phyloP scores from a whole-genome alignment of 2,888 invertebrate genomes.

The Steinernema scapterisci region DNA sequence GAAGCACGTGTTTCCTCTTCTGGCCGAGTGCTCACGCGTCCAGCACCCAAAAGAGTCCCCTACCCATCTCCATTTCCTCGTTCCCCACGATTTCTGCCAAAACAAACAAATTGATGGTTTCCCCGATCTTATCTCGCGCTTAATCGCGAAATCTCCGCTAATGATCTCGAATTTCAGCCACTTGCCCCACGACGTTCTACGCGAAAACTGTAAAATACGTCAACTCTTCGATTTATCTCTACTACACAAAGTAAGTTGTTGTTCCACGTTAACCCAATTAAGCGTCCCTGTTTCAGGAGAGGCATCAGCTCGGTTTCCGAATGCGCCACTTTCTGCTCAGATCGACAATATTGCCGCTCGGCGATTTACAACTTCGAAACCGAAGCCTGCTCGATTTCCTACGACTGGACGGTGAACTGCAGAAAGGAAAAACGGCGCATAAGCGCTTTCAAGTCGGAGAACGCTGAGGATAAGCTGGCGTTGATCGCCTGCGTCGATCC shows the following conservation, averaged over 20 bases:
- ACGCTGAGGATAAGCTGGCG: conserved; percentile 41
- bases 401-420: conserved; percentile 55
- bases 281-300: conserved; percentile 45
- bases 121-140: no score
- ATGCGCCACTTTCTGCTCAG: conserved; percentile 62
- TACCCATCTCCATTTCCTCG: no score
- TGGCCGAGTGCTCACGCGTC: no score
- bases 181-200: conserved; percentile 54
- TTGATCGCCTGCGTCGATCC: conserved; percentile 53
- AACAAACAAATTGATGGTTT: no score
- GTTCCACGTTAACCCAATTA: background rate
- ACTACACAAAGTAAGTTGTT: conserved; percentile 55
- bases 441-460: conserved; percentile 46
- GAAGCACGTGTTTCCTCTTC: no score
- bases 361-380: conserved; percentile 60
- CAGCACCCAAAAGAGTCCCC: no score
- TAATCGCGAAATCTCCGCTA: background rate
- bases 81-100: no score
- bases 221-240: conserved; percentile 54
- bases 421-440: conserved; percentile 45
- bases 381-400: conserved; percentile 61
- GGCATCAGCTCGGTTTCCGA: conserved; percentile 53
- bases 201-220: conserved; percentile 54
- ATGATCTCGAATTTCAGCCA: conserved; percentile 36
- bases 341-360: conserved; percentile 62